A percentile compares a stretch with the other conserved stretches of the same genome.
phyloP scores from a whole-genome alignment of 1,140 invertebrate species.

The Phocides pigmalion region DNA sequence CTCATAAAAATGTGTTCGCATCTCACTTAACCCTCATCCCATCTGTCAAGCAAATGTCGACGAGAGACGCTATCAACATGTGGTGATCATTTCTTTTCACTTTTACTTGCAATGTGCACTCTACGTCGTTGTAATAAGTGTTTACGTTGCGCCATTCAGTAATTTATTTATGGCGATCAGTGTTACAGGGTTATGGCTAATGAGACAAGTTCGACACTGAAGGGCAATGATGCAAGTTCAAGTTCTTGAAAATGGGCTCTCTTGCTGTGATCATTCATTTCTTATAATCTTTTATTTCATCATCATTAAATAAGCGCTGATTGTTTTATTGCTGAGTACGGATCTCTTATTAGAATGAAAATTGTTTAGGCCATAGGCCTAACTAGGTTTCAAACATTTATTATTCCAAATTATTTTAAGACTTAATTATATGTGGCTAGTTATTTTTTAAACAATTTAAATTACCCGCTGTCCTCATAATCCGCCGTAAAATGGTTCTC shows the following conservation, averaged over 20 bases:
- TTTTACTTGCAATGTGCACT: not conserved
- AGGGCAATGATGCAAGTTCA: slow-evolving; percentile 1
- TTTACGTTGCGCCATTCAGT: not conserved
- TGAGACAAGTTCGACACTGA: slow-evolving; percentile 1
- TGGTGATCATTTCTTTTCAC: slow-evolving; percentile 39
- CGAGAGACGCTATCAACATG: slow-evolving; percentile 27
- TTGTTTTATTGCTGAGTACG: too few species aligned
- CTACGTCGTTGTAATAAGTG: not conserved
- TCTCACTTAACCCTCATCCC: slow-evolving; percentile 5
- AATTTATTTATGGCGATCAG: not conserved
- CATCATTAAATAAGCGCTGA: too few species aligned
- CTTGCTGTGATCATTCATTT: too few species aligned
- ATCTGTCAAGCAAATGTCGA: slow-evolving; percentile 46
- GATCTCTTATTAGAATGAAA: too few species aligned
- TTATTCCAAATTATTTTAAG: too few species aligned
- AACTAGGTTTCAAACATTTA: too few species aligned
- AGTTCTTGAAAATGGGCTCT: not conserved
- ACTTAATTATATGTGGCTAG: too few species aligned
- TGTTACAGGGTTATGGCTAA: not conserved
- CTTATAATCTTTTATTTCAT: too few species aligned
- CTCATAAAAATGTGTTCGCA: slow-evolving; percentile 1
- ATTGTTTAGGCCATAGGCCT: too few species aligned
- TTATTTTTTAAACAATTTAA: too few species aligned
- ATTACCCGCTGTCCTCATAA: too few species aligned
- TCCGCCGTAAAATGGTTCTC: too few species aligned